Conservation (phyloP, 2,797 vertebrate species). For the Sebastes hopkinsi region DNA sequence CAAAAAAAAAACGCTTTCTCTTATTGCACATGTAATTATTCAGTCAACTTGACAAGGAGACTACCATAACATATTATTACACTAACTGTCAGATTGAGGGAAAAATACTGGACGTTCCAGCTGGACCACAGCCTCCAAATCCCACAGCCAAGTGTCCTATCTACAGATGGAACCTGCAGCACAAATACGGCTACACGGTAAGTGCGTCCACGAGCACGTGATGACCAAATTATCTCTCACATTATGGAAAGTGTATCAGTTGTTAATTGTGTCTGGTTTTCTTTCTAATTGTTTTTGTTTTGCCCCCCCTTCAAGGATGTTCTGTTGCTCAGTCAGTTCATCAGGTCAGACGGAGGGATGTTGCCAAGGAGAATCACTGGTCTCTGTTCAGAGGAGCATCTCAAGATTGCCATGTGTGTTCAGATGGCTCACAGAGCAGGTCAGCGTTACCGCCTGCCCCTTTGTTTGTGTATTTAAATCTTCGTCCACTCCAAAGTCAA, state of each 20-base stretch:
- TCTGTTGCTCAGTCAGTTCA: constrained; percentile 94
- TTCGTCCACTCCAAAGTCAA: not conserved
- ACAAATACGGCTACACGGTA: constrained; percentile 93
- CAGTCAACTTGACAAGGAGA: not conserved
- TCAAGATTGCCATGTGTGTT: constrained; percentile 90
- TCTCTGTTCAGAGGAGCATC: constrained; percentile 92
- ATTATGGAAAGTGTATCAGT: not conserved
- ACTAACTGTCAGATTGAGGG: constrained; percentile 88
- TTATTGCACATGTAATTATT: not conserved
- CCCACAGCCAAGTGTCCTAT: constrained; percentile 93
- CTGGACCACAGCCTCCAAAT: constrained; percentile 86
- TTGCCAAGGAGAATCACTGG: constrained; percentile 89
- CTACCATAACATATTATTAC: not conserved
- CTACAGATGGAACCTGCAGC: constrained; percentile 95
- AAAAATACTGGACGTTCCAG: constrained; percentile 66
- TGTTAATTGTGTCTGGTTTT: not conserved
- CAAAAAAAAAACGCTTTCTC: not conserved
- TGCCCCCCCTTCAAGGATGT: constrained; percentile 85
- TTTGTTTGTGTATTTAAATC: not conserved
- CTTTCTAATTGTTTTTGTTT: not conserved
- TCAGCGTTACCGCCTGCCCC: constrained; percentile 46
- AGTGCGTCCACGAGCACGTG: constrained; percentile 53
- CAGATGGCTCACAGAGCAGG: constrained; percentile 98
- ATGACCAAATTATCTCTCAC: not conserved
- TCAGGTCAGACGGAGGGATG: constrained; percentile 93